Base-by-base conservation (phyloP, 2,113 vertebrate species). In the Sorex fumeus region DNA sequence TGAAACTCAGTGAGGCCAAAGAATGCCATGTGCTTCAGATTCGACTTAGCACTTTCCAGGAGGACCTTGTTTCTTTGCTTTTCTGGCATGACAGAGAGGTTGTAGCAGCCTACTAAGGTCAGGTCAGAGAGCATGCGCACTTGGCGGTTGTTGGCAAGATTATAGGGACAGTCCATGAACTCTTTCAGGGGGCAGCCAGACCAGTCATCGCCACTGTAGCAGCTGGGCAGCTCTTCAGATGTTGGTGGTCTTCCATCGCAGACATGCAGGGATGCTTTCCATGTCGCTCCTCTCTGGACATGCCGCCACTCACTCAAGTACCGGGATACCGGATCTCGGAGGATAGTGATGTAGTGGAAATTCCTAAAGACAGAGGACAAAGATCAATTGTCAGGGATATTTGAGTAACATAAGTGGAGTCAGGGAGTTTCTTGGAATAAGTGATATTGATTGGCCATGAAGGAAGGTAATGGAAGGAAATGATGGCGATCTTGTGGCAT, bases 291-390 rank as follows among this genome's bases (percentile, higher is more conserved):
- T 1, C 99, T 98, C 94, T 99, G 99, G 53, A 99, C 99, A 0
- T 99, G 99, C 78, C 99, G 98, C 99, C 99, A 99, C 91, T 99
- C 99, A 0, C 99, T 99, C 95, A 99, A 96, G 97, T 99, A 99
- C 0, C 99, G 98, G 27, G 99, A 99, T 32, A 99, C 99, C 0
- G 99, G 99, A 95, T 99, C 99, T 91, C 99, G 98, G 95, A 99
- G 97, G 95, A 99, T 99, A 70, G 99, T 99, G 95, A 99, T 99
- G 71, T 99, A 99, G 97, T 99, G 99, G 97, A 99, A 99, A 94
- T 99, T 99, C 97, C 99, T 99, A 80, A 71, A 95, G 76, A 92
- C 13, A 91, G 91, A 96, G 71, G 94, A 97, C 32, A 96, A 91
- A 91, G 75, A 88, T 5, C 96, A 72, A 93, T 0, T 43, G 28